Base-by-base conservation (phyloP, 2,888 invertebrate species). In the Megastigmus dorsalis region DNA sequence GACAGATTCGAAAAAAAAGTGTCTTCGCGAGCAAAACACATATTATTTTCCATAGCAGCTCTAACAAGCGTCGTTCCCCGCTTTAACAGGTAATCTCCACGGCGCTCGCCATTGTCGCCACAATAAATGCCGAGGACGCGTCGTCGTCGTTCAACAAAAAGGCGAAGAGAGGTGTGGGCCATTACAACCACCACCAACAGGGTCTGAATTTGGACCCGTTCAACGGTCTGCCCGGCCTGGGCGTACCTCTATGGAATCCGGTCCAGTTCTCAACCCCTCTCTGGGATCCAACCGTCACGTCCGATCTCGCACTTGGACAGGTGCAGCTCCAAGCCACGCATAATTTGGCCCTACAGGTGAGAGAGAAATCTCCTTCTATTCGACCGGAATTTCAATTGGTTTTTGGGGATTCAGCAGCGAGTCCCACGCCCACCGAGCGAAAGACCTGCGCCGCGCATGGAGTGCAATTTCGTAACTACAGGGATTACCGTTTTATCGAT, bases 261-360 rank as follows among this genome's bases (percentile, higher is more conserved):
- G 36, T n/a, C n/a, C 59, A n/a, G 13, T 82, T 83, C 15, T 82
- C 78, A 4, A 68, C 55, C 23, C 54, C 81, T 2, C 52, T 78
- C 3, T 88, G 87, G 88, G 79, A 81, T 6, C 57, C 81, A 0
- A 60, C 81, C 0, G 43, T 77, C 3, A 28, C 80, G 4, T 79
- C 82, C 1, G 87, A 88, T 55, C 66, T 85, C 18, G 83, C 86
- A 3, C 78, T 88, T 1, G 83, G 84, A 3, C 85, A 87, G 62
- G 80, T 88, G 41, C 85, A 88, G 71, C 76, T 82, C 28, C 87
- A 87, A 70, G 87, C 85, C 0, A 84, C 86, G 0, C 88, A 86
- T 75, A 82, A 88, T 59, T 81, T 87, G 2, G 87, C 88, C 50
- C 77, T 86, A 45, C 88, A 88, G 80, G 88, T 87, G 80, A 69